These are phyloP conservation scores for Crenichthys baileyi DNA, from an alignment of 2,797 vertebrate genomes.

Conservation along the genomic window DNA sequence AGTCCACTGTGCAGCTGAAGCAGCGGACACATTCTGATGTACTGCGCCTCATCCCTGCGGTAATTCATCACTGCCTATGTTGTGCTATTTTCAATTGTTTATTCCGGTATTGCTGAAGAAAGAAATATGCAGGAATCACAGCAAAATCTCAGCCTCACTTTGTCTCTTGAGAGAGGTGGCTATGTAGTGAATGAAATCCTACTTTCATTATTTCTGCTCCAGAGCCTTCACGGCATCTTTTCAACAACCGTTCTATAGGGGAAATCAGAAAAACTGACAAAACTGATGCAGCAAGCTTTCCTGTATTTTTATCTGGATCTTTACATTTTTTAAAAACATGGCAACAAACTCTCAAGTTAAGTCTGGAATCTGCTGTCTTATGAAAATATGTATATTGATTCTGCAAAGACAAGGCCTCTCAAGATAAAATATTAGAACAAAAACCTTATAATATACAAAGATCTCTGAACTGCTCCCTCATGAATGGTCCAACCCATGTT, in stretches of 20 bases:
- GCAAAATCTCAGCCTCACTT: slow-evolving; percentile 72
- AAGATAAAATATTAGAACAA: slow-evolving; percentile 20
- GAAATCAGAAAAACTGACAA: background rate
- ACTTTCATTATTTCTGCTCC: slow-evolving; percentile 43
- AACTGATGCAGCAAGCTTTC: background rate
- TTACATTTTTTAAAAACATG: slow-evolving; percentile 11
- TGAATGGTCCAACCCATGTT: slow-evolving; percentile 15
- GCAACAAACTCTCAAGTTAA: background rate
- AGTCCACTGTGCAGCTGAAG: slow-evolving; percentile 35
- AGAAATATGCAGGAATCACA: slow-evolving; percentile 71
- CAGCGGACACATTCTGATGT: slow-evolving; percentile 54
- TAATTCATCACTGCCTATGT: slow-evolving; percentile 74
- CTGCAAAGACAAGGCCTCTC: slow-evolving; percentile 11
- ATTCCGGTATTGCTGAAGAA: slow-evolving; percentile 63
- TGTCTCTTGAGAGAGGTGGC: slow-evolving; percentile 68
- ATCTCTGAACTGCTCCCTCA: slow-evolving; percentile 19
- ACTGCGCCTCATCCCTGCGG: slow-evolving; percentile 56
- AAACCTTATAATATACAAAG: background rate
- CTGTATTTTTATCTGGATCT: slow-evolving; percentile 8
- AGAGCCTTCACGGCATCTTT: slow-evolving; percentile 24
- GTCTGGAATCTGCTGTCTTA: background rate
- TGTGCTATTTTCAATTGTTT: slow-evolving; percentile 76
- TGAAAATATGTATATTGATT: slow-evolving; percentile 27
- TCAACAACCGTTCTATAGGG: background rate
- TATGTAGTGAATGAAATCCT: slow-evolving; percentile 51